A percentile compares a stretch with the other conserved stretches of the same genome.
These are phyloP conservation scores for Tribolium madens DNA, from an alignment of 1,140 invertebrate species.

Conservation along the genomic window DNA sequence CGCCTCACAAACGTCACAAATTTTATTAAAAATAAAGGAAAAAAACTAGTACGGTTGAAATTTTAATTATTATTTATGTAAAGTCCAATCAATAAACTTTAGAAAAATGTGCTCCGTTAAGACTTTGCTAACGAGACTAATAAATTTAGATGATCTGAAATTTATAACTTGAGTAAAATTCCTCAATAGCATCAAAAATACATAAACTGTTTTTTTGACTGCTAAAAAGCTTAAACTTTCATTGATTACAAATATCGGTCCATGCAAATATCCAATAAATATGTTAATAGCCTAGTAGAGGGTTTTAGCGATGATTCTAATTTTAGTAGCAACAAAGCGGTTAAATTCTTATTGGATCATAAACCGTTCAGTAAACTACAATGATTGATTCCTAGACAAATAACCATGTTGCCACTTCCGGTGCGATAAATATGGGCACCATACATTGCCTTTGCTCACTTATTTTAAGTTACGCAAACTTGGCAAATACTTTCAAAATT, in stretches of 20 bases:
- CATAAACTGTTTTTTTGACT: too few species aligned
- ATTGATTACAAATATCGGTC: background rate
- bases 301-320: constrained; percentile 24
- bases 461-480: background rate
- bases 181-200: too few species aligned
- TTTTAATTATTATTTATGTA: background rate
- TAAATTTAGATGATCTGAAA: too few species aligned
- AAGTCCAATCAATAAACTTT: too few species aligned
- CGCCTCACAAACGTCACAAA: background rate
- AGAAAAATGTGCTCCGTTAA: too few species aligned
- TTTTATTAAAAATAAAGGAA: background rate
- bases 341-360: constrained; percentile 17
- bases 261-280: background rate
- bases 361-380: constrained; percentile 13
- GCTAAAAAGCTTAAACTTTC: background rate
- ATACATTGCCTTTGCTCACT: background rate
- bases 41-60: background rate
- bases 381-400: constrained; percentile 26
- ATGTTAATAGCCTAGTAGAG: background rate
- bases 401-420: constrained; percentile 22
- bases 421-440: background rate
- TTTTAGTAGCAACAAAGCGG: constrained; percentile 12
- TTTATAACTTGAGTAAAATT: too few species aligned
- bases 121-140: too few species aligned
- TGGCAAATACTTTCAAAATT: background rate